These are phyloP conservation scores for Cataglyphis cursor DNA, from an alignment of 2,888 invertebrate species.

Conservation along the genomic window DNA sequence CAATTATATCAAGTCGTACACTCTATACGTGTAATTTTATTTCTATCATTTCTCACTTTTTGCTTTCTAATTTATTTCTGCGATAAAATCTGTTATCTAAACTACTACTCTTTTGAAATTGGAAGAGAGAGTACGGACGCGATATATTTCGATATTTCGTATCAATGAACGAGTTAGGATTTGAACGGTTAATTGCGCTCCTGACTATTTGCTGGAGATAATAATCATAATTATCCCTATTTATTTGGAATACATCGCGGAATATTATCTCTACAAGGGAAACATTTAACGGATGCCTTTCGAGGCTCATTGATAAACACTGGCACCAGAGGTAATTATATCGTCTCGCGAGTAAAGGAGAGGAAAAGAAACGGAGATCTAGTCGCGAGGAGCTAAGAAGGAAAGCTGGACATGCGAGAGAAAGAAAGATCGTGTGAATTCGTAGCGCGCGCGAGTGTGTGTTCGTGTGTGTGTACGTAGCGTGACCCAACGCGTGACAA, in stretches of 20 bases:
- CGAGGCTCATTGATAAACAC: slow-evolving; percentile 31
- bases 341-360: slow-evolving; percentile 51
- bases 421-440: slow-evolving; percentile 44
- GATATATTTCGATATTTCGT: background rate
- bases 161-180: background rate
- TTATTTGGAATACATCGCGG: background rate
- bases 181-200: background rate
- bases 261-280: slow-evolving; percentile 13
- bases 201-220: background rate
- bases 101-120: background rate
- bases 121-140: background rate
- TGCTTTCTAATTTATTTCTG: background rate
- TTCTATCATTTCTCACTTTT: slow-evolving; percentile 1
- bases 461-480: slow-evolving; percentile 61
- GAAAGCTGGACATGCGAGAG: background rate
- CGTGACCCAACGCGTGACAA: slow-evolving; percentile 82
- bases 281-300: background rate
- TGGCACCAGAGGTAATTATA: slow-evolving; percentile 40
- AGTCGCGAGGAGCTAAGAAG: background rate
- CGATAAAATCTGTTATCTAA: background rate
- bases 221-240: slow-evolving; percentile 30
- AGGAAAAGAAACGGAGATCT: background rate
- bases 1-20: background rate
- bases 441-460: background rate
- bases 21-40: background rate